Percentiles rank a stretch among this genome's conserved stretches.
phyloP scores from a whole-genome alignment of 2,888 invertebrate genomes.

The Himalopsyche japonica region DNA sequence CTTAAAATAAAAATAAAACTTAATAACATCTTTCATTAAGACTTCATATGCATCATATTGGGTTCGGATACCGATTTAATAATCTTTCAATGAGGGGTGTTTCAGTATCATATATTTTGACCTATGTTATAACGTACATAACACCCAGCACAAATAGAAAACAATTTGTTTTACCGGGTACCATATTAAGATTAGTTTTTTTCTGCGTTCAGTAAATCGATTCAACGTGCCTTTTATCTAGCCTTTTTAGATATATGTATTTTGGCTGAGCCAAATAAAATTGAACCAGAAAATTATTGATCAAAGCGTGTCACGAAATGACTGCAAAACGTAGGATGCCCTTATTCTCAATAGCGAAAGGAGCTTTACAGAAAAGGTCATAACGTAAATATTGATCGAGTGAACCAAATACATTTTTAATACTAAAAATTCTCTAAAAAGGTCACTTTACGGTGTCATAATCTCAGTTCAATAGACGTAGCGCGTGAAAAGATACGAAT shows the following conservation, averaged over 20 bases:
- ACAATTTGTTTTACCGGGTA: too few relatives aligned
- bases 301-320: neutral
- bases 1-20: too few relatives aligned
- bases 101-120: too few relatives aligned
- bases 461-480: neutral
- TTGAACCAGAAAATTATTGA: neutral
- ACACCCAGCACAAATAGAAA: too few relatives aligned
- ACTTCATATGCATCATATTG: too few relatives aligned
- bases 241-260: neutral
- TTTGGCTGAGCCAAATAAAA: neutral
- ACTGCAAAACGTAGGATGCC: neutral
- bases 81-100: too few relatives aligned
- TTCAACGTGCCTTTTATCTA: neutral
- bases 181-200: neutral
- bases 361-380: neutral
- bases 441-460: neutral
- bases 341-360: neutral
- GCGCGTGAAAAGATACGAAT: too few relatives aligned
- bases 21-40: too few relatives aligned
- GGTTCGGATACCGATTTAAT: too few relatives aligned
- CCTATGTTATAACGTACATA: too few relatives aligned
- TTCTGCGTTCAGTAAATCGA: neutral
- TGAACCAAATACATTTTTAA: neutral
- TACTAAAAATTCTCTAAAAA: neutral
- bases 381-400: neutral